Conservation (phyloP, 2,797 vertebrate species). For the Petrocephalus sullivani region DNA sequence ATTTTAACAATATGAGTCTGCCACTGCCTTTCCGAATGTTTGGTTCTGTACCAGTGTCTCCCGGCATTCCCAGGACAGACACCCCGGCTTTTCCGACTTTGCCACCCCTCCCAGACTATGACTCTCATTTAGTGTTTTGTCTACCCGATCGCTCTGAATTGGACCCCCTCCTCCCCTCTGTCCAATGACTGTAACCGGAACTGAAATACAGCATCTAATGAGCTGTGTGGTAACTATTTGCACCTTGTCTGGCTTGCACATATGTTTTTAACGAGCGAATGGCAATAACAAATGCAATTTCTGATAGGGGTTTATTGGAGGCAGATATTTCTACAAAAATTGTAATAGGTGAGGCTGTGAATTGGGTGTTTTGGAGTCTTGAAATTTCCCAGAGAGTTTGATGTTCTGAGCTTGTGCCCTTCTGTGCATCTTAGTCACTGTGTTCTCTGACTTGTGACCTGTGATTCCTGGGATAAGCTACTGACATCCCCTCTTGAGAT, state of each 20-base stretch:
- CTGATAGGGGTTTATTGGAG: background rate
- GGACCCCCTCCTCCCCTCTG: background rate
- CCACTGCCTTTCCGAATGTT: no score
- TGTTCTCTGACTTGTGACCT: background rate
- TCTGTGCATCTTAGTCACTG: background rate
- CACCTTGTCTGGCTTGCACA: background rate
- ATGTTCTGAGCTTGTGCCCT: background rate
- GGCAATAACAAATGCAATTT: background rate
- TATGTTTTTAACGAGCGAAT: background rate
- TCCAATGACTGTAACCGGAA: background rate
- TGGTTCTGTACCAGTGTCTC: background rate
- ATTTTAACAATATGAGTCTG: no score
- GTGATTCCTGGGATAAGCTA: background rate
- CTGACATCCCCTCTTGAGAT: background rate
- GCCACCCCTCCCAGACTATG: background rate
- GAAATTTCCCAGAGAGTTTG: background rate
- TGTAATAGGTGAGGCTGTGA: background rate
- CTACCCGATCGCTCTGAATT: background rate
- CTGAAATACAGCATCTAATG: background rate
- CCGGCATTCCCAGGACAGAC: background rate
- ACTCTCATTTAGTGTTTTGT: background rate
- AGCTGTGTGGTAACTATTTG: no score
- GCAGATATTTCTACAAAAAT: background rate
- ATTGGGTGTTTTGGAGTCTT: background rate
- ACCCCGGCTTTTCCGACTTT: background rate